These are phyloP conservation scores for Parascotia fuliginaria DNA, from an alignment of 2,888 invertebrate genomes.

Conservation along the genomic window DNA sequence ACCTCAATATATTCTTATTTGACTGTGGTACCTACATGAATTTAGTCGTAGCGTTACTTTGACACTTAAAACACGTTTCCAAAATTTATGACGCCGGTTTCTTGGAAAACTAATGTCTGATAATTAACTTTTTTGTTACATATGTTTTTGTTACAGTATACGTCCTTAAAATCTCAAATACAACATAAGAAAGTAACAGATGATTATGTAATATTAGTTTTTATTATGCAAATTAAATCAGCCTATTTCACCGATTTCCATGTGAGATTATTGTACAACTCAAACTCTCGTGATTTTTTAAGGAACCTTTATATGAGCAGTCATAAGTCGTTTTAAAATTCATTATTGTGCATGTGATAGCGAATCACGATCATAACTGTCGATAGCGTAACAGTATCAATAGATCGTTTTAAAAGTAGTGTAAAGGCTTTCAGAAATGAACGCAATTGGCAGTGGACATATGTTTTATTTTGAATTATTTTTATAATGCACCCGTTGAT, in stretches of 20 bases:
- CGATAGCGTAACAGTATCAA: conserved; percentile 11
- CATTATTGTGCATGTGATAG: conserved; percentile 19
- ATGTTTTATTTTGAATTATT: neutral
- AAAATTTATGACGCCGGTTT: conserved; percentile 6
- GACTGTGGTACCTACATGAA: conserved; percentile 24
- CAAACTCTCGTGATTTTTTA: neutral
- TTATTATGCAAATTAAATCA: too few relatives aligned
- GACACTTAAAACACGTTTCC: conserved; percentile 11
- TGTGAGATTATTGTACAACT: neutral
- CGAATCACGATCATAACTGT: conserved; percentile 12
- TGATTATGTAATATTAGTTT: too few relatives aligned
- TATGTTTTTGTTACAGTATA: too few relatives aligned
- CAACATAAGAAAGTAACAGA: too few relatives aligned
- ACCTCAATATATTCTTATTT: conserved; percentile 31
- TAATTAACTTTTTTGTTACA: neutral
- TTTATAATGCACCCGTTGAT: conserved; percentile 57
- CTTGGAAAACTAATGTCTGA: neutral
- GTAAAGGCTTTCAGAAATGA: too few relatives aligned
- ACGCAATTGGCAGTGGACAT: neutral
- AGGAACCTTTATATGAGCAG: conserved; percentile 10
- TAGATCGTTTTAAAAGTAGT: neutral
- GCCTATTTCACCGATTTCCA: too few relatives aligned
- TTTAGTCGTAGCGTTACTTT: conserved; percentile 15
- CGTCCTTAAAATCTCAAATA: too few relatives aligned
- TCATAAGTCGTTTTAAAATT: conserved; percentile 20